These are phyloP conservation scores for Mechanitis messenoides DNA, from an alignment of 2,888 invertebrate genomes.

Conservation along the genomic window DNA sequence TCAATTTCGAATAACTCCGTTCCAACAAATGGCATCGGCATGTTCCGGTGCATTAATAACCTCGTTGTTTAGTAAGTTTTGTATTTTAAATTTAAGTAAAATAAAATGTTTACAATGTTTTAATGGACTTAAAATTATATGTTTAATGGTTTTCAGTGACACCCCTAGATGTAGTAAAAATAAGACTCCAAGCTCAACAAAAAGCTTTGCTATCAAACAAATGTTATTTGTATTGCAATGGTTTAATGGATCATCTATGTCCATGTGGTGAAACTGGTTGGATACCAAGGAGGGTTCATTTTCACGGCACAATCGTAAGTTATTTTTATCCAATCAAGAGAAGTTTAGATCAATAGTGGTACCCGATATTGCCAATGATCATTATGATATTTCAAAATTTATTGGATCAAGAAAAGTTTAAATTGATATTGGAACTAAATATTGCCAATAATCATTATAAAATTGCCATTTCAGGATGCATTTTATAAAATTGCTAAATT, in stretches of 20 bases:
- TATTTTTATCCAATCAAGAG: slow-evolving; percentile 1
- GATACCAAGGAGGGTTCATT: slow-evolving; percentile 81
- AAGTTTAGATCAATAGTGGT: no score
- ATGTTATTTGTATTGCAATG: slow-evolving; percentile 98
- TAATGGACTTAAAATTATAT: not conserved
- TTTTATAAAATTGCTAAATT: slow-evolving; percentile 91
- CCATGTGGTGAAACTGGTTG: slow-evolving; percentile 83
- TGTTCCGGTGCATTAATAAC: slow-evolving; percentile 93
- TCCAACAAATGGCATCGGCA: slow-evolving; percentile 90
- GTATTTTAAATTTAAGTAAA: slow-evolving; percentile 1
- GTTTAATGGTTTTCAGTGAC: slow-evolving; percentile 83
- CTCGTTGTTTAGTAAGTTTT: slow-evolving; percentile 86
- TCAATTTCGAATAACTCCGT: slow-evolving; percentile 83
- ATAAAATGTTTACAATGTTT: slow-evolving; percentile 10
- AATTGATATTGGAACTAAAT: no score
- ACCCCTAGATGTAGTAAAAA: slow-evolving; percentile 99
- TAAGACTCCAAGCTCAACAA: slow-evolving; percentile 95
- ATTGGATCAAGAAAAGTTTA: no score
- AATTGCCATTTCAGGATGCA: slow-evolving; percentile 84
- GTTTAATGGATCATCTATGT: slow-evolving; percentile 98
- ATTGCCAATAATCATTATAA: not conserved
- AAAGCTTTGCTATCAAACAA: slow-evolving; percentile 87
- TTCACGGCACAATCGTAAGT: slow-evolving; percentile 84
- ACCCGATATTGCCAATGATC: no score
- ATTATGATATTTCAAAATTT: no score